These are phyloP conservation scores for Saccopteryx leptura DNA, from an alignment of 2,113 vertebrate species.

Conservation along the genomic window DNA sequence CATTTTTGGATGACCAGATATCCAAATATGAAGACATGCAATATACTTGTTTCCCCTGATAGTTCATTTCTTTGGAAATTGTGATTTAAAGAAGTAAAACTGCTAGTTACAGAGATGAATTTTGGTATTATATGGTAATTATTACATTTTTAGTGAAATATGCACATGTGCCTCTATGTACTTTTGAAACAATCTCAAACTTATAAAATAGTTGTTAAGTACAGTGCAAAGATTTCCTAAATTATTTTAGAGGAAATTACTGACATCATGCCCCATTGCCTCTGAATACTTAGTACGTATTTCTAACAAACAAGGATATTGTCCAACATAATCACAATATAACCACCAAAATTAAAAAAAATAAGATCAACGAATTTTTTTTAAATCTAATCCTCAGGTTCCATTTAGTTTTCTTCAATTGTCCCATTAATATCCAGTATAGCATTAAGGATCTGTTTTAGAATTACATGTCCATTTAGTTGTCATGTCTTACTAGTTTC, in stretches of 20 bases:
- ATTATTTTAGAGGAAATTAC: background rate
- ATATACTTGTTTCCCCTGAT: background rate
- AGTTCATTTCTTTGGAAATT: slow-evolving; percentile 23
- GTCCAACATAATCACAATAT: background rate
- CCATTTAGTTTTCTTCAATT: background rate
- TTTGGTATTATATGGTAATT: background rate
- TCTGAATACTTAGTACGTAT: background rate
- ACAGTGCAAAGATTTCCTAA: background rate
- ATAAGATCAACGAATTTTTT: background rate
- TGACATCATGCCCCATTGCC: background rate
- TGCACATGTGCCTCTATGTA: background rate
- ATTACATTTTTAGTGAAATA: background rate
- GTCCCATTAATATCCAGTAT: background rate
- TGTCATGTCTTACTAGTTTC: background rate
- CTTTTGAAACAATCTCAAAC: background rate
- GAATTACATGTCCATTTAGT: background rate
- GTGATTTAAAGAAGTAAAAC: background rate
- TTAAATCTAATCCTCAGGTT: background rate
- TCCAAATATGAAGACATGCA: background rate
- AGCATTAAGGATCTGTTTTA: background rate
- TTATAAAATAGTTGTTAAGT: background rate
- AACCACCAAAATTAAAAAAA: background rate
- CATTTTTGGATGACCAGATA: background rate
- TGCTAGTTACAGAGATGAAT: background rate
- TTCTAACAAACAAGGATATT: background rate